phyloP scores from a whole-genome alignment of 2,888 invertebrate species.

The Belgica antarctica region DNA sequence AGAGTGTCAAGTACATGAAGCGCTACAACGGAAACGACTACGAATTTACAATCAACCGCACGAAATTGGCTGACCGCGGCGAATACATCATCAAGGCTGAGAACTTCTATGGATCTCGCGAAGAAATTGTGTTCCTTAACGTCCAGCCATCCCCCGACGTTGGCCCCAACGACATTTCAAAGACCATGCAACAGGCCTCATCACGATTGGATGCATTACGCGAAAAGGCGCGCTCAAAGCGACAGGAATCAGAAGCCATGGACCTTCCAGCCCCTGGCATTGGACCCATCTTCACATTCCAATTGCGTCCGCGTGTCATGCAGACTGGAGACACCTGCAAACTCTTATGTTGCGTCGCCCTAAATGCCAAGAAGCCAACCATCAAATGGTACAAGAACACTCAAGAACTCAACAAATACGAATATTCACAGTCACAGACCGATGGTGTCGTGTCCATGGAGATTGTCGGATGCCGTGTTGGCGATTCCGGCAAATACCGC shows the following conservation, averaged over 20 bases:
- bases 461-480: conserved; percentile 88
- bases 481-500: conserved; percentile 94
- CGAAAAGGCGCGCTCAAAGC: conserved; percentile 69
- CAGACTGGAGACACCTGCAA: conserved; percentile 96
- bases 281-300: conserved; percentile 96
- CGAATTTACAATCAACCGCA: conserved; percentile 95
- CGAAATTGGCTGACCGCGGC: conserved; percentile 91
- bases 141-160: conserved; percentile 71
- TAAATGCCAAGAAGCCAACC: conserved; percentile 93
- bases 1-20: conserved; percentile 99
- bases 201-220: conserved; percentile 61
- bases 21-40: conserved; percentile 94
- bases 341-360: conserved; percentile 77
- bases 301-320: conserved; percentile 96
- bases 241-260: conserved; percentile 79
- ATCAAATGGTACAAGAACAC: conserved; percentile 93
- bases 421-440: conserved; percentile 85
- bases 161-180: conserved; percentile 52
- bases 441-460: conserved; percentile 97
- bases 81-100: conserved; percentile 96
- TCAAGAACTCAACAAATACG: conserved; percentile 83
- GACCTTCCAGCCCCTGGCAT: conserved; percentile 11
- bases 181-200: conserved; percentile 64
- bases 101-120: conserved; percentile 92
- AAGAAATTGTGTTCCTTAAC: conserved; percentile 94